These are phyloP conservation scores for Vulpes lagopus DNA, from an alignment of 2,113 vertebrate species.

Conservation along the genomic window DNA sequence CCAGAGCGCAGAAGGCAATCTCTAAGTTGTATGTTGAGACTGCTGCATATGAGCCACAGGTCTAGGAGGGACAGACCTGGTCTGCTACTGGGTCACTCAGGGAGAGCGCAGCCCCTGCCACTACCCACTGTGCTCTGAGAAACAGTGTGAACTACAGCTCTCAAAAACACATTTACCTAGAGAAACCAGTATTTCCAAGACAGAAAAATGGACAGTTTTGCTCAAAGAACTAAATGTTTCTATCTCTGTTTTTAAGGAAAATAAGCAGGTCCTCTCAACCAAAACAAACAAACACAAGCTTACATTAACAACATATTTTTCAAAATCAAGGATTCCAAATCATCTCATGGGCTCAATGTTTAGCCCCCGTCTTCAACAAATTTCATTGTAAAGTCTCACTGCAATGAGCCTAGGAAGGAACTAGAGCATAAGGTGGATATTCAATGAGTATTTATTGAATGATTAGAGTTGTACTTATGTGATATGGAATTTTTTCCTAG, in stretches of 20 bases:
- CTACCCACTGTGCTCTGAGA: slow-evolving; percentile 27
- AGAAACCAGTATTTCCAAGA: slow-evolving; percentile 49
- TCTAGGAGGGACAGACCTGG: neutral
- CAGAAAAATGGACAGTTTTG: slow-evolving; percentile 7
- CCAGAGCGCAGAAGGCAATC: neutral
- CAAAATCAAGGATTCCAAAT: slow-evolving; percentile 39
- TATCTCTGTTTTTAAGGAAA: slow-evolving; percentile 35
- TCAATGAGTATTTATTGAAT: neutral
- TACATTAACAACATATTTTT: slow-evolving; percentile 24
- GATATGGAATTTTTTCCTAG: neutral
- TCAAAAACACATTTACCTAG: slow-evolving; percentile 3
- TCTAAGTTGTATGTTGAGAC: neutral
- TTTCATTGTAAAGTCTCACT: neutral
- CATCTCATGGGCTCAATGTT: neutral
- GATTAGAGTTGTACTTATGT: neutral
- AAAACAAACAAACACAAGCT: slow-evolving; percentile 11
- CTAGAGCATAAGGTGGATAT: neutral
- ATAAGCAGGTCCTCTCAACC: neutral
- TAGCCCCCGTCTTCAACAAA: neutral
- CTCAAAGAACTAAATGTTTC: slow-evolving; percentile 33
- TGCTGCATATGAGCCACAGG: neutral
- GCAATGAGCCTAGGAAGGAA: neutral
- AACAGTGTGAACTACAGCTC: neutral
- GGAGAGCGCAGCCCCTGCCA: neutral
- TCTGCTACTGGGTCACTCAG: neutral